Evolutionary conservation across 2,888 invertebrate species (phyloP).

Genomic region (Choristoneura rosaceana): DNA sequence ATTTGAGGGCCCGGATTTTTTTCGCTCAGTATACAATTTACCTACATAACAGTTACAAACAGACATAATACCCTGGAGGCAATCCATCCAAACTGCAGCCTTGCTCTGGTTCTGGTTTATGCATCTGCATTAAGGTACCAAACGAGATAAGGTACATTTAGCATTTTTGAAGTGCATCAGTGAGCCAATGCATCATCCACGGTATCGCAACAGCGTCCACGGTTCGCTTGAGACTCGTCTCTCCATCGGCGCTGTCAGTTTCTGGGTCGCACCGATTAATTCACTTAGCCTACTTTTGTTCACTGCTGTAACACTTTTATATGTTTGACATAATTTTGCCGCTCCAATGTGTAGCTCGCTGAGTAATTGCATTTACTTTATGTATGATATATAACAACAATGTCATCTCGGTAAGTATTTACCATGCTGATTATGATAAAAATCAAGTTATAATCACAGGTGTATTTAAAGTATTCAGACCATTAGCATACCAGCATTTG

Average conservation of each 20-base stretch:
- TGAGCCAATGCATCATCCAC: constrained; percentile 23
- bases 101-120: constrained; percentile 37
- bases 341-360: constrained; percentile 59
- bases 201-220: constrained; percentile 35
- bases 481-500: constrained; percentile 1
- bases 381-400: constrained; percentile 44
- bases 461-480: constrained; percentile 1
- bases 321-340: constrained; percentile 75
- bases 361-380: constrained; percentile 54
- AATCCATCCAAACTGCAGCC: constrained; percentile 25
- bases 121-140: constrained; percentile 29
- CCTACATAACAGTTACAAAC: too few species aligned
- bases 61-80: constrained; percentile 7
- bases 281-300: constrained; percentile 82
- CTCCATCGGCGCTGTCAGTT: constrained; percentile 65
- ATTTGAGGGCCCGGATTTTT: too few species aligned
- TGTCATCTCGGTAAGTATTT: constrained; percentile 2
- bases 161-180: constrained; percentile 33
- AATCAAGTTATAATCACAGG: background rate
- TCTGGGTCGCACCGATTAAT: constrained; percentile 82
- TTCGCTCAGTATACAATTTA: background rate
- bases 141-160: constrained; percentile 32
- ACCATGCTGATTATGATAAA: constrained; percentile 1
- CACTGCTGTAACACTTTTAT: constrained; percentile 77
- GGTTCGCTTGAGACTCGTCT: constrained; percentile 51